Conservation (phyloP, 1,140 invertebrate species). For the Heliconius nattereri region DNA sequence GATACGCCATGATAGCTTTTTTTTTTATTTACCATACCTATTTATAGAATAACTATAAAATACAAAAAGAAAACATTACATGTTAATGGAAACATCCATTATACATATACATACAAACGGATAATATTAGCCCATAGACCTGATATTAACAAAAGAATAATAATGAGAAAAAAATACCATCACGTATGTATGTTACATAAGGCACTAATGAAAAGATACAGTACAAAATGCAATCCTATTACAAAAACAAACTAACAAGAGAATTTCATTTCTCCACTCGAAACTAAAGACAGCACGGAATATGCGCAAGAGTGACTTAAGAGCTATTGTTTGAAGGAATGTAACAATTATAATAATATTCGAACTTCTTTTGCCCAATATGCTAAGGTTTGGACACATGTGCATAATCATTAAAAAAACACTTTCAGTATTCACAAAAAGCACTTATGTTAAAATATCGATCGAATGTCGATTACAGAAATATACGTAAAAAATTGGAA, state of each 20-base stretch:
- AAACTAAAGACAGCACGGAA: slow-evolving; percentile 16
- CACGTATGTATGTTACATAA: slow-evolving; percentile 30
- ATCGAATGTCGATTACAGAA: too few species aligned
- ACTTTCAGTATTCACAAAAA: neutral
- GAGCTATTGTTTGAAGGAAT: slow-evolving; percentile 15
- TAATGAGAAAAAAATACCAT: slow-evolving; percentile 32
- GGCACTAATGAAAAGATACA: slow-evolving; percentile 29
- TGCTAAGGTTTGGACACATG: neutral
- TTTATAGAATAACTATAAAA: too few species aligned
- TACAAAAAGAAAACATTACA: neutral
- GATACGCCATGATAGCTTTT: too few species aligned
- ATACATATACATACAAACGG: neutral
- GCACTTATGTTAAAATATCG: too few species aligned
- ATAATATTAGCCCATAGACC: slow-evolving; percentile 18
- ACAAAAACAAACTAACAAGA: slow-evolving; percentile 25
- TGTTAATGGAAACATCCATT: slow-evolving; percentile 1
- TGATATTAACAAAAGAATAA: slow-evolving; percentile 36
- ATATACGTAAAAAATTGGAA: too few species aligned
- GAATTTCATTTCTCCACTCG: slow-evolving; percentile 10
- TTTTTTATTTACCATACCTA: too few species aligned
- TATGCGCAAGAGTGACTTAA: slow-evolving; percentile 22
- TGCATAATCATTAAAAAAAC: neutral
- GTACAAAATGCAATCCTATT: slow-evolving; percentile 29
- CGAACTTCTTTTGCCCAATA: neutral
- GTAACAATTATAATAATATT: slow-evolving; percentile 20